Conservation (phyloP, 2,888 invertebrate genomes). For the Cheilosia grossa region DNA sequence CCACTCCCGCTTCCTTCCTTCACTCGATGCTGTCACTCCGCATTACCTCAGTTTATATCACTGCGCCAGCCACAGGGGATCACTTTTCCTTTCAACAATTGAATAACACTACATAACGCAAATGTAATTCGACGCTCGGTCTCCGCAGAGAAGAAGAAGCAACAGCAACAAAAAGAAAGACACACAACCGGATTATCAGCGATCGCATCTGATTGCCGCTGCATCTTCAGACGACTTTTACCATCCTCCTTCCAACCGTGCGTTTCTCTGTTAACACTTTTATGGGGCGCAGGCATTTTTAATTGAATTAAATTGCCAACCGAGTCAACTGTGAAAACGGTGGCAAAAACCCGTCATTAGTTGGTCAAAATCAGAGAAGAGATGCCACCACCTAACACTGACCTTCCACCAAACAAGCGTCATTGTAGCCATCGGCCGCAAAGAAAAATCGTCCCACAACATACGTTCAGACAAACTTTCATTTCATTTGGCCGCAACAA, state of each 20-base stretch:
- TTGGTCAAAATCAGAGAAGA: constrained; percentile 8
- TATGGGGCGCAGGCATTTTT: constrained; percentile 11
- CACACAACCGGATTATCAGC: constrained; percentile 36
- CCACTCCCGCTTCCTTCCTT: constrained; percentile 30
- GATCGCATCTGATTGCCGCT: constrained; percentile 28
- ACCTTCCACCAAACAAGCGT: constrained; percentile 66
- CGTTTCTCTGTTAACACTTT: background rate
- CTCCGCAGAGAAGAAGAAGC: background rate
- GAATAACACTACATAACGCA: constrained; percentile 44
- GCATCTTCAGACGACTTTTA: constrained; percentile 60
- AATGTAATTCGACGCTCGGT: constrained; percentile 10
- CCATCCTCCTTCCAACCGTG: constrained; percentile 8
- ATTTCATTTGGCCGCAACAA: constrained; percentile 57
- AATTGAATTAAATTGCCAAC: constrained; percentile 32
- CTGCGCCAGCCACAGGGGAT: constrained; percentile 41
- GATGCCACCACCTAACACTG: constrained; percentile 64
- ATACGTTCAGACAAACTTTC: constrained; percentile 51
- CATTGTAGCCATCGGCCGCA: constrained; percentile 52
- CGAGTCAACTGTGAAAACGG: constrained; percentile 41
- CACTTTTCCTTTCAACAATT: constrained; percentile 70
- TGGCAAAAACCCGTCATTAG: constrained; percentile 4
- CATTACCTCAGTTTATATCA: constrained; percentile 42
- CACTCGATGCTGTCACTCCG: constrained; percentile 40
- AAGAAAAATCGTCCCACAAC: constrained; percentile 35
- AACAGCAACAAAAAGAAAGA: background rate